Evolutionary conservation across 2,113 vertebrate genomes (phyloP), one percentile per base, ranked within the genome.

Genomic region (Scatophagus argus): DNA sequence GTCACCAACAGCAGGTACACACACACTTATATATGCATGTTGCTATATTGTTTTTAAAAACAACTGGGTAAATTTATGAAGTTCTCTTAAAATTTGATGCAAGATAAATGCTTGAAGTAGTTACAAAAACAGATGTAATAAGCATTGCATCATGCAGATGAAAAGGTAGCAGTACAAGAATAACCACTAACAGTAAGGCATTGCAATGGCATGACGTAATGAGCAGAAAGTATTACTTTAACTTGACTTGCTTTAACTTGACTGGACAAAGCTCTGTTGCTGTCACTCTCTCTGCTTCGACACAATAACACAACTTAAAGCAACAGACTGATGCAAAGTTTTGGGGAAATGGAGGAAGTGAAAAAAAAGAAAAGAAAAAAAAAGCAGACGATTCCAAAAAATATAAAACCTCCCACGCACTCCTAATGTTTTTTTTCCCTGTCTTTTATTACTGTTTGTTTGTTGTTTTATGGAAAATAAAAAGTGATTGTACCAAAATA

Each of bases 1-100:
- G 67, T 91, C 90, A 1, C 91, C 93, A 8, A 89, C 87, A 68
- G 80, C 82, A 91, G 92, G 94, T 94, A 83, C 6, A 32, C 60
- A 56, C 29, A 6, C 54, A 23, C 70, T 31, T 25, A 3, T 19
- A 78, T 8, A 21, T 44, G 36, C 36, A 5, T n/a, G n/a, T n/a
- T n/a, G n/a, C n/a, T n/a, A n/a, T n/a, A n/a, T n/a, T n/a, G n/a
- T 31, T n/a, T 47, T 31, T 5, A 51, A 51, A 13, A 63, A 19
- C 60, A 38, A 1, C 14, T 60, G 12, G 10, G 19, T 9, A 23
- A 0, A n/a, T 32, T 47, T 19, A 1, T 29, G 65, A n/a, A n/a
- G n/a, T n/a, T n/a, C n/a, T n/a, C n/a, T n/a, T n/a, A n/a, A n/a
- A n/a, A n/a, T n/a, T n/a, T n/a, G 12, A 34, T n/a, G 5, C 34